phyloP scores from a whole-genome alignment of 2,888 invertebrate species.

The Cabera pusaria region DNA sequence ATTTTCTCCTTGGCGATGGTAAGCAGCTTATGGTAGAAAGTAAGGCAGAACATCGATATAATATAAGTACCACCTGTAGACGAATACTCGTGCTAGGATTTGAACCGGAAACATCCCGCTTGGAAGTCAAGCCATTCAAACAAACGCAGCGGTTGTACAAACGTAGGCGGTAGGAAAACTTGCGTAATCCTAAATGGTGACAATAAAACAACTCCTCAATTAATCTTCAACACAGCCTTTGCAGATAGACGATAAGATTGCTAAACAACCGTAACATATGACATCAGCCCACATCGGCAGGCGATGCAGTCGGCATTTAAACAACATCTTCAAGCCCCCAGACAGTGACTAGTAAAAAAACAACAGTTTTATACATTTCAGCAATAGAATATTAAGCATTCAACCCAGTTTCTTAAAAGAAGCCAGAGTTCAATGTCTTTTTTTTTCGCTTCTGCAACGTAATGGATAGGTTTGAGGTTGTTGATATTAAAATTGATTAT shows the following conservation, averaged over 20 bases:
- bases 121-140: too few species aligned
- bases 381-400: slow-evolving; percentile 24
- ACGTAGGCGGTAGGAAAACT: too few species aligned
- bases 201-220: too few species aligned
- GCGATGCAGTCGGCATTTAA: slow-evolving; percentile 8
- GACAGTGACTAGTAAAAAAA: slow-evolving; percentile 13
- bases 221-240: slow-evolving; percentile 10
- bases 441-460: slow-evolving; percentile 21
- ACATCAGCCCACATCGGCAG: slow-evolving; percentile 13
- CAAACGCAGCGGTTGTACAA: too few species aligned
- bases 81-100: too few species aligned
- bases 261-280: slow-evolving; percentile 17
- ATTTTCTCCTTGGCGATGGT: too few species aligned
- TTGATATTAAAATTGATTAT: slow-evolving; percentile 12
- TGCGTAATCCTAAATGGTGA: too few species aligned
- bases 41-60: too few species aligned
- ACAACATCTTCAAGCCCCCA: slow-evolving; percentile 6
- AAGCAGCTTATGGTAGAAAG: too few species aligned
- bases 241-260: not conserved
- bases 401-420: slow-evolving; percentile 20
- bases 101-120: too few species aligned
- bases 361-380: slow-evolving; percentile 14
- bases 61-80: too few species aligned
- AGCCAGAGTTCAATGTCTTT: slow-evolving; percentile 18
- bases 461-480: slow-evolving; percentile 19